A percentile compares a stretch with the other conserved stretches of the same genome.
Evolutionary conservation across 2,888 invertebrate species (phyloP).

Genomic region (Osmoderma eremita): DNA sequence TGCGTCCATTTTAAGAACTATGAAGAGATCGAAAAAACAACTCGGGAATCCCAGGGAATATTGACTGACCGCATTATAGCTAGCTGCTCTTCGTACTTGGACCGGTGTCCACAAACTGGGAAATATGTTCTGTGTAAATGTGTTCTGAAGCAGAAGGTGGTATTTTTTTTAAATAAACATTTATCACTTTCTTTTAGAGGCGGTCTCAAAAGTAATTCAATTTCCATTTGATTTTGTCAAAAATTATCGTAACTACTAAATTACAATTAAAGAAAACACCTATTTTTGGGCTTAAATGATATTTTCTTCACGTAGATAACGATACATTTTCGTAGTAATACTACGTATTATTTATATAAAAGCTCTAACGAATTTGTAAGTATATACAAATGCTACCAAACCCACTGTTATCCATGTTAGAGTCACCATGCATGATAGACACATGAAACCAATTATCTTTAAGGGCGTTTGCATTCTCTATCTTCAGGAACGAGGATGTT

Average conservation of each 20-base stretch:
- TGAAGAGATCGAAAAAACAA: slow-evolving; percentile 47
- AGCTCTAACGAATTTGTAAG: slow-evolving; percentile 4
- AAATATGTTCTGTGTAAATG: slow-evolving; percentile 69
- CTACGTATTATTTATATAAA: slow-evolving; percentile 6
- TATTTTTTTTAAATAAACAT: too few species aligned
- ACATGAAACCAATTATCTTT: slow-evolving; percentile 21
- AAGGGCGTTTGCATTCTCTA: slow-evolving; percentile 7
- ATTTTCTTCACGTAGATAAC: neutral
- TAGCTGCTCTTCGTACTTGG: slow-evolving; percentile 66
- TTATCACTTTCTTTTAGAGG: too few species aligned
- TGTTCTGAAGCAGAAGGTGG: slow-evolving; percentile 42
- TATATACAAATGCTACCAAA: slow-evolving; percentile 15
- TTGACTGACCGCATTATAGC: slow-evolving; percentile 68
- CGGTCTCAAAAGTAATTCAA: too few species aligned
- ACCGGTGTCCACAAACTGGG: slow-evolving; percentile 66
- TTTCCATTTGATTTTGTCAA: slow-evolving; percentile 10
- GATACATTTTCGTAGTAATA: neutral
- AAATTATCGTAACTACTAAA: slow-evolving; percentile 1
- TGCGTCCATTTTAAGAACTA: slow-evolving; percentile 45
- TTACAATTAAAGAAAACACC: neutral
- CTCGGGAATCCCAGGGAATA: slow-evolving; percentile 61
- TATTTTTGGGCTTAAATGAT: neutral
- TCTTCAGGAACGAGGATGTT: neutral
- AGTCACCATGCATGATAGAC: slow-evolving; percentile 14
- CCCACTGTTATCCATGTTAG: slow-evolving; percentile 13